Conservation (phyloP, 2,888 invertebrate genomes). For the Sturmia bella region DNA sequence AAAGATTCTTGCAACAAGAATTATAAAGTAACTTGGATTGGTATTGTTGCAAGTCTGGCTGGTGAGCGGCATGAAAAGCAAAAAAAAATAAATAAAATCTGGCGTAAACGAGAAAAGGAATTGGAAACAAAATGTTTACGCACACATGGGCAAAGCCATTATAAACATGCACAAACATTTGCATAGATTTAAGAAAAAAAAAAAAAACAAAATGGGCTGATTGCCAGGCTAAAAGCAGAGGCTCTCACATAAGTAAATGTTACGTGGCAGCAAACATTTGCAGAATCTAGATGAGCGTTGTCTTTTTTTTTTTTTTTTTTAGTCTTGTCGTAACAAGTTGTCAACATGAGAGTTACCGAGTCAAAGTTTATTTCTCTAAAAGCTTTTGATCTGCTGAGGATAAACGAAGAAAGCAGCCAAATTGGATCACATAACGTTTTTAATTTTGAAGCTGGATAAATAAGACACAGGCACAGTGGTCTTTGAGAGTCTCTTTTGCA, state of each 20-base stretch:
- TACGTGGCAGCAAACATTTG: background rate
- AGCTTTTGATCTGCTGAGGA: background rate
- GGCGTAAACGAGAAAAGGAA: slow-evolving; percentile 30
- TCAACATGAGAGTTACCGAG: slow-evolving; percentile 20
- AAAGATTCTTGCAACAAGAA: background rate
- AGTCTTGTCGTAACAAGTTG: slow-evolving; percentile 12
- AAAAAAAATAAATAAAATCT: slow-evolving; percentile 40
- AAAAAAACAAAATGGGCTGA: slow-evolving; percentile 64
- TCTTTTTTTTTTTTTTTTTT: too few relatives aligned
- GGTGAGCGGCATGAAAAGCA: background rate
- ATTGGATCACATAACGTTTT: slow-evolving; percentile 6
- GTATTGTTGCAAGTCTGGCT: slow-evolving; percentile 9
- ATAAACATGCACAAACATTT: slow-evolving; percentile 9
- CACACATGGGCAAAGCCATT: slow-evolving; percentile 22
- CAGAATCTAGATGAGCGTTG: background rate
- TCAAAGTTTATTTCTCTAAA: slow-evolving; percentile 12
- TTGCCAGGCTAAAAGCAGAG: slow-evolving; percentile 40
- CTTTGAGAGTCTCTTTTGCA: too few relatives aligned
- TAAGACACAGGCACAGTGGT: too few relatives aligned
- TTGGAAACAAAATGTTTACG: background rate
- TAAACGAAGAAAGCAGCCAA: background rate
- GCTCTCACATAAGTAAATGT: background rate
- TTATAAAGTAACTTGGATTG: slow-evolving; percentile 8
- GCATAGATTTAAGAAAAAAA: slow-evolving; percentile 1
- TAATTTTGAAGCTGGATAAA: too few relatives aligned